These are phyloP conservation scores for Hermetia illucens DNA, from an alignment of 1,140 invertebrate species.

Conservation along the genomic window DNA sequence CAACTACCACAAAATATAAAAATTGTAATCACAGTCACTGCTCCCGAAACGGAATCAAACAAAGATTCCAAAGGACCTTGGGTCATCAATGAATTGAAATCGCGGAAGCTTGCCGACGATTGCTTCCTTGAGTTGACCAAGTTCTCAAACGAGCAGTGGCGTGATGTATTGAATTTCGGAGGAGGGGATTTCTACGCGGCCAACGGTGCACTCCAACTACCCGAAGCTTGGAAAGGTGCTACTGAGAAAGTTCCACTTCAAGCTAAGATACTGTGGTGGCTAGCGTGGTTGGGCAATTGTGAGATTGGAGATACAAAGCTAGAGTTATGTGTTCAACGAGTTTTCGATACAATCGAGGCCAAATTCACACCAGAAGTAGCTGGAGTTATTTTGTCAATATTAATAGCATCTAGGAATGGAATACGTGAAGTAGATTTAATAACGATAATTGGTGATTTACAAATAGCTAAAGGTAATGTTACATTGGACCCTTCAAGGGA, in stretches of 20 bases:
- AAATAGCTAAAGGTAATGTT: slow-evolving; percentile 15
- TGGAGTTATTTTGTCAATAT: slow-evolving; percentile 22
- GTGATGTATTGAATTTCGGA: slow-evolving; percentile 26
- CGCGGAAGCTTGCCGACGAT: too few relatives aligned
- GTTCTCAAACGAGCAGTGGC: slow-evolving; percentile 28
- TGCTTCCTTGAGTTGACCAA: slow-evolving; percentile 23
- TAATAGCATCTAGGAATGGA: slow-evolving; percentile 22
- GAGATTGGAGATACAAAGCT: slow-evolving; percentile 10
- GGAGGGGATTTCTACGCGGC: slow-evolving; percentile 29
- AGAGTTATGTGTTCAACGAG: slow-evolving; percentile 2
- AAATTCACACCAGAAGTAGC: slow-evolving; percentile 22
- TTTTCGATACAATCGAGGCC: slow-evolving; percentile 19
- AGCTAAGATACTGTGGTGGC: slow-evolving; percentile 29
- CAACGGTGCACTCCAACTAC: slow-evolving; percentile 25
- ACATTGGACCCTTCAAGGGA: background rate
- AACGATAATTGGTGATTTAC: slow-evolving; percentile 24
- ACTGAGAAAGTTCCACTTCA: slow-evolving; percentile 27
- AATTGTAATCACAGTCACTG: slow-evolving; percentile 51
- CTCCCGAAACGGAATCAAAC: slow-evolving; percentile 6
- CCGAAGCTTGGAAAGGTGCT: slow-evolving; percentile 24
- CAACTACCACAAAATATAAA: slow-evolving; percentile 53
- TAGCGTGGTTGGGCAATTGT: slow-evolving; percentile 27
- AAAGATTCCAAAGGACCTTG: too few relatives aligned
- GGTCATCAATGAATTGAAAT: too few relatives aligned
- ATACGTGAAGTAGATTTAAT: slow-evolving; percentile 25